A percentile compares a stretch with the other conserved stretches of the same genome.
Conservation (phyloP, 2,797 vertebrate species). For the Rhynchonycteris naso region DNA sequence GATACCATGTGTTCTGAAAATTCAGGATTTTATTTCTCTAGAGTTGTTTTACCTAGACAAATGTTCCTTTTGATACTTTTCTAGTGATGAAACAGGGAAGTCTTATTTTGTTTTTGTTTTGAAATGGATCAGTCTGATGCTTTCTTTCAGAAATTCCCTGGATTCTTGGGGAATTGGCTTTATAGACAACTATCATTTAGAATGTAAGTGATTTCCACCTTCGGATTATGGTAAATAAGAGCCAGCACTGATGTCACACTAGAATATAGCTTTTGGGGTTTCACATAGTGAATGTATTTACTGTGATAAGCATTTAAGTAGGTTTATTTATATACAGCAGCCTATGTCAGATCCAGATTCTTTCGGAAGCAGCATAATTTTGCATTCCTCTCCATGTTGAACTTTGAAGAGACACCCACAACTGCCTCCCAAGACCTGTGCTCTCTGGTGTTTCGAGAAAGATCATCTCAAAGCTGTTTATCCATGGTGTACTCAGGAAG, state of each 20-base stretch:
- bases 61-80: slow-evolving; percentile 21
- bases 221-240: slow-evolving; percentile 36
- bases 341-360: neutral
- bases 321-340: neutral
- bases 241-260: neutral
- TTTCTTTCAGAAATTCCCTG: slow-evolving; percentile 31
- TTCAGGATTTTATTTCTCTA: slow-evolving; percentile 41
- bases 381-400: neutral
- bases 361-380: slow-evolving; percentile 26
- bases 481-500: neutral
- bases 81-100: neutral
- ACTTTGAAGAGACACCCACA: neutral
- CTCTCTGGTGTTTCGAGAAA: neutral
- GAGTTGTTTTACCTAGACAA: slow-evolving; percentile 9
- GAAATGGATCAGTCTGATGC: neutral
- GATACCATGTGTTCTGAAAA: slow-evolving; percentile 21
- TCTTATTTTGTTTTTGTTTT: neutral
- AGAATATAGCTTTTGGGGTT: neutral
- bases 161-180: neutral
- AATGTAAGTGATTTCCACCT: slow-evolving; percentile 12
- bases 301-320: neutral
- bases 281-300: neutral
- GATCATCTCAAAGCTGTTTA: slow-evolving; percentile 31
- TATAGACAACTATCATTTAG: neutral
- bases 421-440: neutral